These are phyloP conservation scores for Cotesia typhae DNA, from an alignment of 1,140 invertebrate genomes.

Conservation along the genomic window DNA sequence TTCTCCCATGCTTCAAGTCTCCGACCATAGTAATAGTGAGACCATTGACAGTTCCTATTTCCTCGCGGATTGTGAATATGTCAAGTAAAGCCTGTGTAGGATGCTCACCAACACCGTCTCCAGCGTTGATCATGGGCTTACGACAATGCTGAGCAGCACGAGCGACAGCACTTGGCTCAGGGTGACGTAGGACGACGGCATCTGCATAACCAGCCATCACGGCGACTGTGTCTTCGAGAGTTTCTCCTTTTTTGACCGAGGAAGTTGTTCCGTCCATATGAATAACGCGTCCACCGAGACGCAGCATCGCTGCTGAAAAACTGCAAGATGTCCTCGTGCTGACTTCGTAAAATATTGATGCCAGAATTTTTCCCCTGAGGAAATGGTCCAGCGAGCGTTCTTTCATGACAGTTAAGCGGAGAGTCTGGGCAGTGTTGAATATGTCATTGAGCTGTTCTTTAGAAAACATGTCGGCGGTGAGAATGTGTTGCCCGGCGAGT, in stretches of 20 bases:
- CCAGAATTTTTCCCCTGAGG: constrained; percentile 91
- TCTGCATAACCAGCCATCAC: constrained; percentile 90
- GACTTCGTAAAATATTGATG: constrained; percentile 96
- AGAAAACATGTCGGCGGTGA: constrained; percentile 85
- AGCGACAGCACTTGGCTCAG: constrained; percentile 87
- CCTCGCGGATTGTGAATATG: constrained; percentile 97
- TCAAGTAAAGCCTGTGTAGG: constrained; percentile 98
- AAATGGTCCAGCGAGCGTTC: constrained; percentile 87
- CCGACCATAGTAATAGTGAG: constrained; percentile 94
- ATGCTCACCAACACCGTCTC: constrained; percentile 98
- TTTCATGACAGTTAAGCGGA: constrained; percentile 83
- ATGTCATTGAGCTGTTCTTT: constrained; percentile 93
- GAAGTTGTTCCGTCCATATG: constrained; percentile 89
- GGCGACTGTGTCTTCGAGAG: constrained; percentile 87
- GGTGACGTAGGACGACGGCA: constrained; percentile 93
- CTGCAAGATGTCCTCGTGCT: constrained; percentile 96
- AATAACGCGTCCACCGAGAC: constrained; percentile 91
- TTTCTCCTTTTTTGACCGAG: constrained; percentile 96
- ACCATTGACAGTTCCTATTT: constrained; percentile 98
- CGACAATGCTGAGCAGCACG: constrained; percentile 81
- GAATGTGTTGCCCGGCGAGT: constrained; percentile 81
- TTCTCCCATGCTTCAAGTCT: constrained; percentile 96
- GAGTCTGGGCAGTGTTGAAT: constrained; percentile 92
- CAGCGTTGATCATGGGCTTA: constrained; percentile 96
- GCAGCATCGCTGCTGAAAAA: constrained; percentile 95